A percentile compares a stretch with the other conserved stretches of the same genome.
phyloP scores from a whole-genome alignment of 2,113 vertebrate genomes.

The Ophiodon elongatus region DNA sequence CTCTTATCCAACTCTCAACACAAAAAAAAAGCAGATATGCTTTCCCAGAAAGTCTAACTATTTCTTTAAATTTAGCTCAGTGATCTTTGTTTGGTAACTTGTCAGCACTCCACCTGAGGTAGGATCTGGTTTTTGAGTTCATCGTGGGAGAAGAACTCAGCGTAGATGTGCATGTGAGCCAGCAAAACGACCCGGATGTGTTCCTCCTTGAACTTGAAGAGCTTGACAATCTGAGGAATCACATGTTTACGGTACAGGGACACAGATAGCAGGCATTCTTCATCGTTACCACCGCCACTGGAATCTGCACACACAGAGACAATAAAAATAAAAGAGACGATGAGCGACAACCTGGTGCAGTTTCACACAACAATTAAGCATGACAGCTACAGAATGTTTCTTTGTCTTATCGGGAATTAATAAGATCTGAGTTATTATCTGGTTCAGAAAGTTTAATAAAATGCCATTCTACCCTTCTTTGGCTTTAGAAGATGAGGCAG shows the following conservation, averaged over 20 bases:
- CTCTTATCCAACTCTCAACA: not conserved
- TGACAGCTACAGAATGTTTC: not conserved
- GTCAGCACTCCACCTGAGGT: constrained; percentile 89
- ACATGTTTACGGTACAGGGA: constrained; percentile 91
- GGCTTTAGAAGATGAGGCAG: constrained; percentile 95
- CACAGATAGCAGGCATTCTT: constrained; percentile 89
- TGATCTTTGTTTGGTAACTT: not conserved
- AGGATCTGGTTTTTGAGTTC: constrained; percentile 93
- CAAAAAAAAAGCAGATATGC: not conserved
- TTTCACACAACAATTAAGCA: not conserved
- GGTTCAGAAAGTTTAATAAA: not conserved
- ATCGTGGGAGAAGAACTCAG: constrained; percentile 89
- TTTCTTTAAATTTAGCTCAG: not conserved
- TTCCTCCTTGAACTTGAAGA: constrained; percentile 94
- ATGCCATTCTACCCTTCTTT: constrained; percentile 87
- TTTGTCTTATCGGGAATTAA: not conserved
- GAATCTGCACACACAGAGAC: constrained; percentile 78
- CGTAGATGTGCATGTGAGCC: constrained; percentile 92
- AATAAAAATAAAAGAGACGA: not conserved
- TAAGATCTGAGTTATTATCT: not conserved
- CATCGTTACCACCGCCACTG: constrained; percentile 72
- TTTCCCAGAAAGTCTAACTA: not conserved
- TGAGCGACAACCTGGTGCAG: not conserved
- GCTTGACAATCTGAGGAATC: constrained; percentile 91
- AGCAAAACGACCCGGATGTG: constrained; percentile 93